These are phyloP conservation scores for Pelobates cultripes DNA, from an alignment of 2,797 vertebrate genomes.

Conservation along the genomic window DNA sequence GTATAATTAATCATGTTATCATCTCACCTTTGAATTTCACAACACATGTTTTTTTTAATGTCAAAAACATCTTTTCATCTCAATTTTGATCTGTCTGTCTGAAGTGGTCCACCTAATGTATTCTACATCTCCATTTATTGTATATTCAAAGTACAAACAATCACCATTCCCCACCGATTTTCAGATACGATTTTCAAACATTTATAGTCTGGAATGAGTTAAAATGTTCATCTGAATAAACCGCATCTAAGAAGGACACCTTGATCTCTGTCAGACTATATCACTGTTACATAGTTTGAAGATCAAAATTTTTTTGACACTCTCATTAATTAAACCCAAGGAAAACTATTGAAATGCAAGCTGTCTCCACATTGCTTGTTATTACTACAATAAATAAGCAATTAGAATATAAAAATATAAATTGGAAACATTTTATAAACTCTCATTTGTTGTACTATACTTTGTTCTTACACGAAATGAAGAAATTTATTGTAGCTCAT, in stretches of 20 bases:
- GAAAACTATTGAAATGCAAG: conserved; percentile 50
- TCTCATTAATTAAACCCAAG: conserved; percentile 47
- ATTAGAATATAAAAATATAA: conserved; percentile 34
- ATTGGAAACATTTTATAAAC: conserved; percentile 21
- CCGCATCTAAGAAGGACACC: conserved; percentile 37
- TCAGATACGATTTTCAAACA: conserved; percentile 9
- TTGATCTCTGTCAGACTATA: conserved; percentile 50
- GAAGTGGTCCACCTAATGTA: not conserved
- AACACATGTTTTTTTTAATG: not conserved
- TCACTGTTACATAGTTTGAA: conserved; percentile 29
- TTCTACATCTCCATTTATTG: not conserved
- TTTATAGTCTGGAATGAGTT: conserved; percentile 24
- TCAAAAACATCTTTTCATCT: not conserved
- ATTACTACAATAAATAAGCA: conserved; percentile 32
- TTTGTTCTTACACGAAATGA: not conserved
- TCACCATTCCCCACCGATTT: not conserved
- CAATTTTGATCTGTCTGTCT: not conserved
- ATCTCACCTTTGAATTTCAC: not conserved
- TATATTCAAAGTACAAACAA: not conserved
- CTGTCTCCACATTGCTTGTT: conserved; percentile 38
- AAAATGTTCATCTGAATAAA: conserved; percentile 48
- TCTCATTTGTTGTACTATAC: conserved; percentile 5
- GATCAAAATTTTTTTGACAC: conserved; percentile 52
- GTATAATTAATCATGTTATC: not conserved
- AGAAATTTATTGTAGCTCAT: not conserved